phyloP scores from a whole-genome alignment of 2,113 vertebrate species.

The Clinocottus analis region DNA sequence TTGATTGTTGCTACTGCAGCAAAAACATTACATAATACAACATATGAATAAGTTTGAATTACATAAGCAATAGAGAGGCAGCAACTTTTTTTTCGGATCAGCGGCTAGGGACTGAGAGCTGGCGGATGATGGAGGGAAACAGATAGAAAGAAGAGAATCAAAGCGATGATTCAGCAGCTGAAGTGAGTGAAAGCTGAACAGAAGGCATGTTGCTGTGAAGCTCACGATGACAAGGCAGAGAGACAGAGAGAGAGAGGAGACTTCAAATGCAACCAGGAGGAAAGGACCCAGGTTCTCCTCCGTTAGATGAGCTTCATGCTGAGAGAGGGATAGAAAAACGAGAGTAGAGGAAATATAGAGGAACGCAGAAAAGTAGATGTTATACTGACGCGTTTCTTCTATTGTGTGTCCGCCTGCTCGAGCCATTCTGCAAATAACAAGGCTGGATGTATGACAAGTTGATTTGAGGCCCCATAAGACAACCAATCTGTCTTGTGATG shows the following conservation, averaged over 20 bases:
- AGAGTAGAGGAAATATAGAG: not conserved
- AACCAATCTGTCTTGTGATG: not conserved
- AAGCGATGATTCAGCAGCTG: constrained; percentile 70
- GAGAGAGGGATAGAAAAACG: not conserved
- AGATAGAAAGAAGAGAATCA: constrained; percentile 56
- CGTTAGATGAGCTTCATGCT: not conserved
- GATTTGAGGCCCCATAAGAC: not conserved
- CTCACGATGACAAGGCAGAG: constrained; percentile 45
- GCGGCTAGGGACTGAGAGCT: constrained; percentile 44
- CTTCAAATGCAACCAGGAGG: constrained; percentile 13
- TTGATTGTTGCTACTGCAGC: constrained; percentile 39
- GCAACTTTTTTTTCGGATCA: constrained; percentile 58
- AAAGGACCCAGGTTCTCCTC: not conserved
- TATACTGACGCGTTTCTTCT: not conserved
- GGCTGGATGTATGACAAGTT: not conserved
- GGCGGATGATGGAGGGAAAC: constrained; percentile 60
- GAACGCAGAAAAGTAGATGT: not conserved
- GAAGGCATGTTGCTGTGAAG: constrained; percentile 28
- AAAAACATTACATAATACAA: constrained; percentile 55
- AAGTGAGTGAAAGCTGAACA: constrained; percentile 36
- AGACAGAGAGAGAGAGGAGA: not conserved
- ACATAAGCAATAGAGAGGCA: constrained; percentile 55
- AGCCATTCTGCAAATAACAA: not conserved
- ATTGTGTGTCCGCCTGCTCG: not conserved
- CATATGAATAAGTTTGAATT: constrained; percentile 66